Evolutionary conservation across 1,140 invertebrate genomes (phyloP).

Genomic region (Metaphire vulgaris): DNA sequence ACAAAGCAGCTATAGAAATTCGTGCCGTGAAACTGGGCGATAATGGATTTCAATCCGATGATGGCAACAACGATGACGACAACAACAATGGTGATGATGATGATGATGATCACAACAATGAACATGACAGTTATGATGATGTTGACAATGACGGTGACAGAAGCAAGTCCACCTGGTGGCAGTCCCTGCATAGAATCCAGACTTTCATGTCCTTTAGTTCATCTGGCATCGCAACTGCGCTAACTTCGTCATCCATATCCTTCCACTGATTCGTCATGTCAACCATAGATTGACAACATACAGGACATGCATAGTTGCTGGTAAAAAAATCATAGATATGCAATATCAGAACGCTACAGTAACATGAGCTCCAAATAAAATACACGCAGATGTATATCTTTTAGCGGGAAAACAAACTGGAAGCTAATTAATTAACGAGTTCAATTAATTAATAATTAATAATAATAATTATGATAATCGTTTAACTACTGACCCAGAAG

Average conservation of each 20-base stretch:
- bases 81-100: neutral
- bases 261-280: constrained; percentile 77
- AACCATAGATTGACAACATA: constrained; percentile 73
- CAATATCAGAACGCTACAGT: no score
- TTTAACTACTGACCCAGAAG: neutral
- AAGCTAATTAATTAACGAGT: neutral
- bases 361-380: no score
- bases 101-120: neutral
- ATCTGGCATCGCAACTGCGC: constrained; percentile 69
- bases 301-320: constrained; percentile 71
- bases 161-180: constrained; percentile 64
- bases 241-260: constrained; percentile 71
- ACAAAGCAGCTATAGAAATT: neutral
- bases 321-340: no score
- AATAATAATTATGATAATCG: neutral
- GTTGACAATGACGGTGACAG: neutral
- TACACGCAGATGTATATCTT: neutral
- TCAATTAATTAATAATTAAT: neutral
- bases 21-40: neutral
- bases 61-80: neutral
- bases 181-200: constrained; percentile 78
- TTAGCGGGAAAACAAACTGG: neutral
- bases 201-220: constrained; percentile 71
- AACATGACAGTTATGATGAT: neutral
- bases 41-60: neutral